Base-by-base conservation (phyloP, 1,140 invertebrate genomes). In the Paracyclopina nana region DNA sequence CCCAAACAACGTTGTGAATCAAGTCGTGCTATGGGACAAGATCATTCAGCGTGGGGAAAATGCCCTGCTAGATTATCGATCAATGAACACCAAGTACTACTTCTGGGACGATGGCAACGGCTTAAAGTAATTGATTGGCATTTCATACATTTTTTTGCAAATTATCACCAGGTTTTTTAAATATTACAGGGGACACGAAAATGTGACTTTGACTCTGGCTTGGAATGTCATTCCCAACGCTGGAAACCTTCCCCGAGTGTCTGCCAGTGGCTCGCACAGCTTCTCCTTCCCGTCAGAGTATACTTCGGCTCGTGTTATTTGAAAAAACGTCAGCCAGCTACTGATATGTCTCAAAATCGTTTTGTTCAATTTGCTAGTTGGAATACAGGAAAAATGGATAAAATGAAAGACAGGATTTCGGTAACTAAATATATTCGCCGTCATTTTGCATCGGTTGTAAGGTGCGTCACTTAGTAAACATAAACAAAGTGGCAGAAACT, bases 191-290 rank as follows among this genome's bases (percentile, higher is more conserved):
- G 83, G 77, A 42, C 90, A 95, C 64, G 77, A 80, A 58, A 96
- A 96, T 68, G 77, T 96, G 1, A 90, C 87, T 2, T 67, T 98
- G 44, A 81, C 77, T n/a, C 64, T 96, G 12, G 86, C 85, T 0
- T 98, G 90, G 86, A 98, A 98, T 65, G 85, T 98, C 29, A 91
- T 98, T 57, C 94, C 94, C 31, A 98, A 98, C 72, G 90, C 92
- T 58, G 94, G 94, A 31, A 69, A 85, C 49, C 68, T 97, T 51
- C 88, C 87, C 22, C 85, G 79, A 58, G 74, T 92, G 28, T 73
- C 75, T 64, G 80, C 82, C 12, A 67, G 73, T 57, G 87, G 85
- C 43, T 73, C 72, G 53, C 85, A 95, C 63, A 74, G 73, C 43
- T 88, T 96, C 63, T 72, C 74, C 63, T 95, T 97, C 62, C 90